phyloP scores from a whole-genome alignment of 2,797 vertebrate genomes.

The Acipenser ruthenus region DNA sequence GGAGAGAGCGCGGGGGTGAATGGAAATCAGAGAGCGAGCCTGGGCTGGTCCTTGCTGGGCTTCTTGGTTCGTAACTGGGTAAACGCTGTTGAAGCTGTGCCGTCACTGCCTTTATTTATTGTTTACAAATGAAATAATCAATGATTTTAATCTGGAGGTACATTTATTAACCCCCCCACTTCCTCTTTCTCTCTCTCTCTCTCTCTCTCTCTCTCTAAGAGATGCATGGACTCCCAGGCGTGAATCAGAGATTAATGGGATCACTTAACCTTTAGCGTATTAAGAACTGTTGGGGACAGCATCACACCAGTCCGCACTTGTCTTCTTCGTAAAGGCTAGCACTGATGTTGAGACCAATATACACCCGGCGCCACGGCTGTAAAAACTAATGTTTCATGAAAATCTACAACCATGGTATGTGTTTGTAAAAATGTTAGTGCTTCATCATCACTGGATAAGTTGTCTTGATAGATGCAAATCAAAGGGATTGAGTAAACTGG shows the following conservation, averaged over 20 bases:
- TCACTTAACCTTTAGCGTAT: slow-evolving; percentile 52
- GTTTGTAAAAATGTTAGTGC: no score
- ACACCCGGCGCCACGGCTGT: no score
- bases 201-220: slow-evolving; percentile 17
- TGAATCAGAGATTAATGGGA: slow-evolving; percentile 19
- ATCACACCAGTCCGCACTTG: background rate
- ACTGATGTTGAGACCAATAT: no score
- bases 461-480: no score
- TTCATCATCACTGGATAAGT: no score
- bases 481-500: no score
- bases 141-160: slow-evolving; percentile 99
- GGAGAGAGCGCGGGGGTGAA: slow-evolving; percentile 60
- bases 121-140: slow-evolving; percentile 88
- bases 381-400: no score
- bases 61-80: slow-evolving; percentile 40
- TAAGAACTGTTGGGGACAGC: background rate
- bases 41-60: slow-evolving; percentile 15
- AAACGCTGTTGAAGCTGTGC: slow-evolving; percentile 53
- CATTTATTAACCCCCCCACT: slow-evolving; percentile 92
- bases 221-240: slow-evolving; percentile 46
- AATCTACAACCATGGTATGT: no score
- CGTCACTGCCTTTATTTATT: slow-evolving; percentile 77
- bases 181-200: slow-evolving; percentile 13
- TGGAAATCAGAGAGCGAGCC: slow-evolving; percentile 61
- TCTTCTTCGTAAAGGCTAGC: no score